Conservation (phyloP, 2,797 vertebrate species). For the Pangasius krempfi region DNA sequence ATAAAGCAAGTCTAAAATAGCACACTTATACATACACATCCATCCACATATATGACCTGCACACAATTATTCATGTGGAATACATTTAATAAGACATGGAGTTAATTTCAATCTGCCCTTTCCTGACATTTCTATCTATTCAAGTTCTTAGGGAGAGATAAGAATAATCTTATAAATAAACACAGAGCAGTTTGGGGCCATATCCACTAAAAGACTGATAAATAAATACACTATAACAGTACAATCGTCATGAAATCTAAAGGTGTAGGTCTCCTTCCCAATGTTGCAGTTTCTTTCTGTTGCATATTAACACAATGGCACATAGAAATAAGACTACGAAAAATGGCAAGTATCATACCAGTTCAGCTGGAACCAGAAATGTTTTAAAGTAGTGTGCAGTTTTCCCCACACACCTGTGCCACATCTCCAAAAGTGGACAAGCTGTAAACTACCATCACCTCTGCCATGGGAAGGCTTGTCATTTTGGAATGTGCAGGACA, state of each 20-base stretch:
- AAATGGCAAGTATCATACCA: constrained; percentile 13
- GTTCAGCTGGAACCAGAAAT: constrained; percentile 3
- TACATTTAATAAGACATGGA: not conserved
- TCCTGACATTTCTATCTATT: not conserved
- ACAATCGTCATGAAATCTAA: not conserved
- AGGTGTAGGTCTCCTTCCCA: not conserved
- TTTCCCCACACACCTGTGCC: constrained; percentile 29
- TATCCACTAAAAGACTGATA: not conserved
- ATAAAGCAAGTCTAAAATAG: not conserved
- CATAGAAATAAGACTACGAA: not conserved
- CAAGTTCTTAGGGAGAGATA: not conserved
- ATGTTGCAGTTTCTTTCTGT: not conserved
- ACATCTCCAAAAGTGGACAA: constrained; percentile 24
- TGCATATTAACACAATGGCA: not conserved
- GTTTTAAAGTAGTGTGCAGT: not conserved
- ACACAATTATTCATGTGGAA: not conserved
- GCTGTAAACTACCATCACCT: constrained; percentile 36
- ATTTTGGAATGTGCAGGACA: constrained; percentile 42
- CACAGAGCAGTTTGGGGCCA: not conserved
- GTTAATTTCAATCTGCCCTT: not conserved
- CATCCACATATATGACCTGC: not conserved
- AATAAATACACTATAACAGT: not conserved
- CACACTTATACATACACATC: not conserved
- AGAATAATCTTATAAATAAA: not conserved
- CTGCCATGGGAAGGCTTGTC: constrained; percentile 50